A percentile compares a stretch with the other conserved stretches of the same genome.
phyloP scores from a whole-genome alignment of 2,113 vertebrate genomes.

The Ceyx melanurus region DNA sequence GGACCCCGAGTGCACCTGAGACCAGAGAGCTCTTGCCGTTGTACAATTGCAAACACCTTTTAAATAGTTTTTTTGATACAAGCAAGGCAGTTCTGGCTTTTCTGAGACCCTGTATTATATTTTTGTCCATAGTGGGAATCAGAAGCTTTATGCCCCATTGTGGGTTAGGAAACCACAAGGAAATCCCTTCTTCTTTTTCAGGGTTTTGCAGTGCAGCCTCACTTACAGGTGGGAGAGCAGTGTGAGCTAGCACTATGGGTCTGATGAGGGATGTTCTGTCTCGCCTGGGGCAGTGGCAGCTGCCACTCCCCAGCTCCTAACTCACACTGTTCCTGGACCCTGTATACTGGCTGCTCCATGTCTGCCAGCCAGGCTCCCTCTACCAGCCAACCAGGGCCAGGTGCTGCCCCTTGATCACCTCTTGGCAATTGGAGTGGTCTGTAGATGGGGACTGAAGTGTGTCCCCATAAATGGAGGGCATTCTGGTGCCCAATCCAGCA shows the following conservation, averaged over 20 bases:
- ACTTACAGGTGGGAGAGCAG: neutral
- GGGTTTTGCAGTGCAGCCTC: neutral
- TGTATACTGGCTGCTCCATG: neutral
- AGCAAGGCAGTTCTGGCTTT: neutral
- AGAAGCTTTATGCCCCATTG: neutral
- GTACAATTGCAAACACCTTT: neutral
- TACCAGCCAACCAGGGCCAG: neutral
- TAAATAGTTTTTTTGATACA: neutral
- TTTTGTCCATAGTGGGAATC: neutral
- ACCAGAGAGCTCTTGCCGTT: fast-evolving
- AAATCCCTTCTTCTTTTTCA: neutral
- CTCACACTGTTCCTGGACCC: fast-evolving
- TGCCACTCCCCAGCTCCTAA: neutral
- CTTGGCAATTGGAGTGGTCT: fast-evolving
- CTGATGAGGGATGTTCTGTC: neutral
- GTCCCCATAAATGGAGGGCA: neutral
- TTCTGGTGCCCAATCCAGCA: neutral
- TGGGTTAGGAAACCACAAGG: neutral
- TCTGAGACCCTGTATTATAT: neutral
- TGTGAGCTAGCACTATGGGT: fast-evolving
- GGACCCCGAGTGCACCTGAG: fast-evolving
- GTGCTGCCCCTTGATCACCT: fast-evolving
- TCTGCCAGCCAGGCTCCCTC: neutral
- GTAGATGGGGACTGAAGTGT: neutral
- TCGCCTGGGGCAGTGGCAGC: neutral